Base-by-base conservation (phyloP, 37 sponge, comb jelly and placozoan species). In the Aplysina aerophoba region DNA sequence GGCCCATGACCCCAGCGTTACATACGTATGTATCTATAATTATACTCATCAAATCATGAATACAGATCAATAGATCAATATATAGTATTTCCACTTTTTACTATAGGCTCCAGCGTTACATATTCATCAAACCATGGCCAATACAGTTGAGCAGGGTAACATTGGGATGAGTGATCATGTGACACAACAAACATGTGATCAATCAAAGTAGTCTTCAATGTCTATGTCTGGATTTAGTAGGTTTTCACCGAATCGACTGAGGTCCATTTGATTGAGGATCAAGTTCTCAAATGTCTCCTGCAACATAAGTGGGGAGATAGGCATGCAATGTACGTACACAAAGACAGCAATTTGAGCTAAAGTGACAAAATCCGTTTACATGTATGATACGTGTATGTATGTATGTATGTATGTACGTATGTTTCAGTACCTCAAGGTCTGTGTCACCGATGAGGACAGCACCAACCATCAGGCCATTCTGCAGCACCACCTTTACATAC, bases 151-250 rank as follows among this genome's bases (percentile, higher is more conserved):
- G n/a, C n/a, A n/a, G n/a, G n/a, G n/a, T n/a, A n/a, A n/a, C n/a
- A n/a, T n/a, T n/a, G n/a, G n/a, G n/a, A n/a, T n/a, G n/a, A n/a
- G n/a, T n/a, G n/a, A n/a, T 30, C 27, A 11, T 8, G 30, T 30
- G 28, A 64, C 31, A 64, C 73, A 71, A 40, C 53, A 75, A 21
- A 41, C 25, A 75, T 12, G 39, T 72, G 39, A 73, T 90, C 80
- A 97, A 91, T 99, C 99, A 89, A 99, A 99, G 58, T 93, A 99
- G 61, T 97, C 99, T 56, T 97, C 97, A 62, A 99, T 97, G 80
- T 99, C 99, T 17, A 99, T 85, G 66, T 82, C 63, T 24, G 99
- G 99, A 73, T 99, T 94, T 78, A 99, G 85, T 39, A 99, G 81
- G 15, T 83, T 65, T 57, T 99, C 97, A 37, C 96, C 96, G 84